Evolutionary conservation across 2,113 vertebrate genomes (phyloP).

Genomic region (Strigops habroptila): DNA sequence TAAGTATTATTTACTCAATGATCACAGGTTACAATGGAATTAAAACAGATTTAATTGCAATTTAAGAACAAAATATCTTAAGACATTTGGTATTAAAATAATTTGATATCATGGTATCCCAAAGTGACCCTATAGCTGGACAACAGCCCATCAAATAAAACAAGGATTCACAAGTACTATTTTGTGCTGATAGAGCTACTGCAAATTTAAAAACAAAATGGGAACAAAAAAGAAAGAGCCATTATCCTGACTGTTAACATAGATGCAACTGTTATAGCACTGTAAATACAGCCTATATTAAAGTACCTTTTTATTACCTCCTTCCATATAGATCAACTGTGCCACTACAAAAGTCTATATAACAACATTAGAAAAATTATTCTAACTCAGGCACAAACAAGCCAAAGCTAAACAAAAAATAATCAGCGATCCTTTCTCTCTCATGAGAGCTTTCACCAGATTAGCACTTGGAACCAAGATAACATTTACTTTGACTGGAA

Average conservation of each 20-base stretch:
- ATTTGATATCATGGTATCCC: background rate
- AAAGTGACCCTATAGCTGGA: background rate
- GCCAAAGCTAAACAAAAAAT: background rate
- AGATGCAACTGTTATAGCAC: background rate
- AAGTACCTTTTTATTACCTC: background rate
- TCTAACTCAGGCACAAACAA: background rate
- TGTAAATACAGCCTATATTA: background rate
- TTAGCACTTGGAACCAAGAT: background rate
- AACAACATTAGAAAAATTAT: background rate
- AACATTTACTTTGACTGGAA: background rate
- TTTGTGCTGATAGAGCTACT: background rate
- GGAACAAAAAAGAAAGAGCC: background rate
- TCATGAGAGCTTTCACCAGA: background rate
- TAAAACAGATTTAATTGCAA: background rate
- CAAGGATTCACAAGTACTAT: background rate
- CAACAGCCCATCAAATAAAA: background rate
- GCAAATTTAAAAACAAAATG: background rate
- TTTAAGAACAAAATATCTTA: background rate
- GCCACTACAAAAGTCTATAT: background rate
- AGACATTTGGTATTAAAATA: background rate
- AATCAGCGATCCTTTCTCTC: background rate
- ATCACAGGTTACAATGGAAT: background rate
- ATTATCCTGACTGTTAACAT: background rate
- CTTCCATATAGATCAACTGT: background rate
- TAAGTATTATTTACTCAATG: slow-evolving; percentile 3